Evolutionary conservation across 2,113 vertebrate genomes (phyloP).

Genomic region (Lepisosteus oculatus): DNA sequence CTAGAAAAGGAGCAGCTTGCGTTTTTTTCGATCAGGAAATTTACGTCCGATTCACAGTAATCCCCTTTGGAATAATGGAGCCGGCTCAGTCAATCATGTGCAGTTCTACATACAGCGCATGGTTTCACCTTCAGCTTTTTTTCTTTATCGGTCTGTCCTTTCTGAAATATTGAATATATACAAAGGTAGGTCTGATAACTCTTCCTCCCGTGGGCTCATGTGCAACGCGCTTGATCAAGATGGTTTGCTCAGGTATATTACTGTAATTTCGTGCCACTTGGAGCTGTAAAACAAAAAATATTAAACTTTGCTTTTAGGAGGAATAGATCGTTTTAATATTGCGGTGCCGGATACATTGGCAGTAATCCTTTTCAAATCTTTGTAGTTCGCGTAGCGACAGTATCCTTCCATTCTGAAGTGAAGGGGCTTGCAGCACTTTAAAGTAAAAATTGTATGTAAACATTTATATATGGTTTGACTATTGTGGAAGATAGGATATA

Average conservation of each 20-base stretch:
- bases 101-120: slow-evolving; percentile 70
- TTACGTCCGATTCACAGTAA: background rate
- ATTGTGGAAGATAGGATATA: slow-evolving; percentile 47
- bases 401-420: slow-evolving; percentile 57
- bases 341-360: slow-evolving; percentile 1
- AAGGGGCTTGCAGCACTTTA: slow-evolving; percentile 57
- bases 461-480: slow-evolving; percentile 20
- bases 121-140: slow-evolving; percentile 73
- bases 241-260: background rate
- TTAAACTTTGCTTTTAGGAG: slow-evolving; percentile 20
- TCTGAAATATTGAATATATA: slow-evolving; percentile 28
- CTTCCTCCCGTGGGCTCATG: background rate
- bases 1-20: background rate
- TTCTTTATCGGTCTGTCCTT: slow-evolving; percentile 60
- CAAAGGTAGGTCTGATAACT: slow-evolving; percentile 54
- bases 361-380: background rate
- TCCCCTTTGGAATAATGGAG: slow-evolving; percentile 50
- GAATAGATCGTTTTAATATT: slow-evolving; percentile 17
- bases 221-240: no score
- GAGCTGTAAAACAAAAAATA: slow-evolving; percentile 7
- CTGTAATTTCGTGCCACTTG: slow-evolving; percentile 1
- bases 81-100: slow-evolving; percentile 73
- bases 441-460: slow-evolving; percentile 36
- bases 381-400: slow-evolving; percentile 7
- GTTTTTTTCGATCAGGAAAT: background rate